A percentile compares a stretch with the other conserved stretches of the same genome.
Evolutionary conservation across 2,113 vertebrate genomes (phyloP).

Genomic region (Sardina pilchardus): DNA sequence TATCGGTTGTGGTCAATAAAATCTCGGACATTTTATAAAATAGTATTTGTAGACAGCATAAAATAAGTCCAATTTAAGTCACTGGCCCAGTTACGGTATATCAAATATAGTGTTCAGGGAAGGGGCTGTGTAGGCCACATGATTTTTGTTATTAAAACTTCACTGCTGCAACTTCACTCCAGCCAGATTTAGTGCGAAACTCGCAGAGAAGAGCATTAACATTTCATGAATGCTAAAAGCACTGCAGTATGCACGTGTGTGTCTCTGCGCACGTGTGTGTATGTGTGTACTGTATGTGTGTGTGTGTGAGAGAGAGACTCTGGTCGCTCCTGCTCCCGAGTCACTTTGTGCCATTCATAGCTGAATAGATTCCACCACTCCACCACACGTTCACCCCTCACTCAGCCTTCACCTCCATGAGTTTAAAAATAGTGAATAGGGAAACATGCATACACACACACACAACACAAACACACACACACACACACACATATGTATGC

Average conservation of each 20-base stretch:
- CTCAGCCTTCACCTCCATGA: slow-evolving; percentile 17
- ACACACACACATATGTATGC: neutral
- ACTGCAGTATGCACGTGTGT: slow-evolving; percentile 17
- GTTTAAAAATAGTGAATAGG: slow-evolving; percentile 45
- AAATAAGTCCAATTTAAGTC: neutral
- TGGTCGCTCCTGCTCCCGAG: neutral
- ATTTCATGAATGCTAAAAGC: slow-evolving; percentile 38
- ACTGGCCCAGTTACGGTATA: neutral
- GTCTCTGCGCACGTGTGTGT: neutral
- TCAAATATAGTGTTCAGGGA: neutral
- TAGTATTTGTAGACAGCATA: neutral
- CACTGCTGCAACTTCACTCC: slow-evolving; percentile 2
- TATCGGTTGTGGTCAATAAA: neutral
- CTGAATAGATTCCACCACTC: slow-evolving; percentile 38
- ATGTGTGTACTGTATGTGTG: neutral
- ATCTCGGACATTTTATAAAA: neutral
- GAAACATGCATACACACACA: neutral
- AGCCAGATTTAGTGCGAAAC: neutral
- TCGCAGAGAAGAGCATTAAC: slow-evolving; percentile 8
- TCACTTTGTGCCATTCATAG: slow-evolving; percentile 34
- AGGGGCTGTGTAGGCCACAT: neutral
- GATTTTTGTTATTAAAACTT: neutral
- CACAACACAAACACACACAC: slow-evolving; percentile 2
- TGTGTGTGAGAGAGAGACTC: neutral
- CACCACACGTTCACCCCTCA: slow-evolving; percentile 18